These are phyloP conservation scores for Euplagia quadripunctaria DNA, from an alignment of 2,888 invertebrate species.

Conservation along the genomic window DNA sequence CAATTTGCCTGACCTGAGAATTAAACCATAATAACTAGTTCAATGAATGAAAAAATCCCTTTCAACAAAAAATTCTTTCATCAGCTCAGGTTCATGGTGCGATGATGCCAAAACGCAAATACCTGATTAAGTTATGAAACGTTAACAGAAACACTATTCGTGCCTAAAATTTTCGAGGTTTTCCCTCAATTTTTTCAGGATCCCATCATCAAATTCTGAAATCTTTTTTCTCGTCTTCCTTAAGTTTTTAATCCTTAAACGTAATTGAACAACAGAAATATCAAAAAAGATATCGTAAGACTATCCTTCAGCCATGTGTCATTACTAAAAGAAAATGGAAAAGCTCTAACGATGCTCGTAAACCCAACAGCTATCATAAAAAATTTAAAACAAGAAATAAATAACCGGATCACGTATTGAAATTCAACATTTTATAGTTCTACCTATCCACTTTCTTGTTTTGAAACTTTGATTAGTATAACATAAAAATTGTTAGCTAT, in stretches of 20 bases:
- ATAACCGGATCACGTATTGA: constrained; percentile 3
- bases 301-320: background rate
- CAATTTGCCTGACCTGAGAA: too few relatives aligned
- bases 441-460: background rate
- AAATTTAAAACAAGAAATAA: background rate
- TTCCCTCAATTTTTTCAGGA: too few relatives aligned
- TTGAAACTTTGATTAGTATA: constrained; percentile 16
- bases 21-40: too few relatives aligned
- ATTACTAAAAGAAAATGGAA: background rate
- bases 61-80: too few relatives aligned
- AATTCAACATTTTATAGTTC: background rate
- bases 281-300: background rate
- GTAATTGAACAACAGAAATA: background rate
- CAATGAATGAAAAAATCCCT: too few relatives aligned
- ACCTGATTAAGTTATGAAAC: too few relatives aligned
- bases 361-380: background rate
- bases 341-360: background rate
- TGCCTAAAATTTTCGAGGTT: too few relatives aligned
- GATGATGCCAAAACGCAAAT: too few relatives aligned
- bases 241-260: background rate
- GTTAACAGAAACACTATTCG: too few relatives aligned
- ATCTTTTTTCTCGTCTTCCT: too few relatives aligned
- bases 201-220: too few relatives aligned
- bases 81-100: too few relatives aligned
- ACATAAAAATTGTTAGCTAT: constrained; percentile 13